These are phyloP conservation scores for cattle (Bos taurus) DNA, from an alignment of 2,113 vertebrate species.

Conservation along the genomic window ARS-UCD2.0 NC_037332.1:43262501-43263000, in stretches of 20 bases:
- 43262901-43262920: not conserved
- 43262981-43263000: not conserved
- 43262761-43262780: not conserved
- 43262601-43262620: not conserved
- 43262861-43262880: not conserved
- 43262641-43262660: too few species aligned
- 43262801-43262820: not conserved
- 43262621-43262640: not conserved
- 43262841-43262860: not conserved
- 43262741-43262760: not conserved
- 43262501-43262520: not conserved
- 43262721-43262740: not conserved
- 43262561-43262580: not conserved
- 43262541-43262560: not conserved
- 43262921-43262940: not conserved
- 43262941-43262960: constrained; percentile 20
- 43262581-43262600: not conserved
- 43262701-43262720: not conserved
- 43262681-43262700: not conserved
- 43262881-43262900: not conserved
- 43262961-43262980: constrained; percentile 22
- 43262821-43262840: not conserved
- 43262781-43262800: not conserved
- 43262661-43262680: not conserved
- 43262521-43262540: not conserved